These are phyloP conservation scores for Archips xylosteana DNA, from an alignment of 2,888 invertebrate genomes.

Conservation along the genomic window DNA sequence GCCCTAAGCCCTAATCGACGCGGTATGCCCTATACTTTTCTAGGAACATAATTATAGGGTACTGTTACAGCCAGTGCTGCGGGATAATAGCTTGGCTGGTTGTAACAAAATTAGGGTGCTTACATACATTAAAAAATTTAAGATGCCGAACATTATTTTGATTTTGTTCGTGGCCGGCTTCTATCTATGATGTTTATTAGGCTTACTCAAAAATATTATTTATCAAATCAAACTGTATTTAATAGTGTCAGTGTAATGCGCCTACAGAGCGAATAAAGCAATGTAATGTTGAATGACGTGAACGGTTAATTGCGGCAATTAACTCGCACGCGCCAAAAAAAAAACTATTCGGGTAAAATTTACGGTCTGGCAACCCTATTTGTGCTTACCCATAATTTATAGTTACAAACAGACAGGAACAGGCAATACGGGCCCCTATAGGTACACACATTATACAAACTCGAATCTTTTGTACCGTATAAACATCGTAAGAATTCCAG, in stretches of 20 bases:
- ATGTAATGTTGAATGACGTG: too few species aligned
- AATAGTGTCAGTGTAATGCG: background rate
- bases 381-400: background rate
- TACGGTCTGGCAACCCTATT: background rate
- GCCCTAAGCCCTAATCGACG: background rate
- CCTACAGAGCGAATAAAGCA: background rate
- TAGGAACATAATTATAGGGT: constrained; percentile 24
- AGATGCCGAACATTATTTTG: background rate
- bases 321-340: background rate
- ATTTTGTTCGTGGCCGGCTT: background rate
- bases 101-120: background rate
- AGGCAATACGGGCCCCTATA: constrained; percentile 9
- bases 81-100: constrained; percentile 18
- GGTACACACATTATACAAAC: background rate
- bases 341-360: background rate
- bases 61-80: background rate
- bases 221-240: too few species aligned
- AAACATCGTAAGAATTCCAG: constrained; percentile 11
- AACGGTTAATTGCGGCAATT: too few species aligned
- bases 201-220: background rate
- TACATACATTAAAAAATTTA: background rate
- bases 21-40: constrained; percentile 6
- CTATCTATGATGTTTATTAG: background rate
- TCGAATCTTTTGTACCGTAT: background rate
- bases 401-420: background rate